Evolutionary conservation across 2,888 invertebrate genomes (phyloP).

Genomic region (Agrochola litura): DNA sequence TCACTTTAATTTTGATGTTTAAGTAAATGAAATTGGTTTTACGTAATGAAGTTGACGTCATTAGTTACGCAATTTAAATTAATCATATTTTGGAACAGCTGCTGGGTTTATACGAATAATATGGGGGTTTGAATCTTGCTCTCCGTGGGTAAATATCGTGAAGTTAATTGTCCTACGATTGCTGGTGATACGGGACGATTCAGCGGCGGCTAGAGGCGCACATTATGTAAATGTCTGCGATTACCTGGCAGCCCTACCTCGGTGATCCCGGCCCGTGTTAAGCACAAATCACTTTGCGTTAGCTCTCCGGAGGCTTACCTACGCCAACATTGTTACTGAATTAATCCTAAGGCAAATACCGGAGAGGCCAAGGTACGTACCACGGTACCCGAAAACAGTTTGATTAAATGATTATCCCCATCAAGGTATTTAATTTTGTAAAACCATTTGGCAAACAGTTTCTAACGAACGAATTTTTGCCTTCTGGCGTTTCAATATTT

Average conservation of each 20-base stretch:
- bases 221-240: slow-evolving; percentile 73
- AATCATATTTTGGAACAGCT: slow-evolving; percentile 25
- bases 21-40: slow-evolving; percentile 32
- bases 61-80: slow-evolving; percentile 8
- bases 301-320: slow-evolving; percentile 58
- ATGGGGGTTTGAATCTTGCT: slow-evolving; percentile 11
- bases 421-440: slow-evolving; percentile 40
- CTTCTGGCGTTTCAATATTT: slow-evolving; percentile 16
- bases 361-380: slow-evolving; percentile 25
- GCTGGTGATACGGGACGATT: slow-evolving; percentile 38
- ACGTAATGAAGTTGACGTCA: slow-evolving; percentile 25
- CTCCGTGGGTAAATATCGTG: slow-evolving; percentile 27
- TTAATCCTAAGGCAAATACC: slow-evolving; percentile 60
- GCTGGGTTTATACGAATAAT: background rate
- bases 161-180: slow-evolving; percentile 41
- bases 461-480: slow-evolving; percentile 30
- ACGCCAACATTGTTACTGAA: slow-evolving; percentile 60
- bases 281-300: slow-evolving; percentile 72
- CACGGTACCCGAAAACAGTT: slow-evolving; percentile 32
- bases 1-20: slow-evolving; percentile 8
- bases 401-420: slow-evolving; percentile 37
- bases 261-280: slow-evolving; percentile 63
- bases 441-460: slow-evolving; percentile 13
- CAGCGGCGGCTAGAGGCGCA: slow-evolving; percentile 43
- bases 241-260: slow-evolving; percentile 68